Percentiles rank a stretch among this genome's conserved stretches.
These are phyloP conservation scores for Siniperca scherzeri DNA, from an alignment of 2,797 vertebrate genomes.

Conservation along the genomic window DNA sequence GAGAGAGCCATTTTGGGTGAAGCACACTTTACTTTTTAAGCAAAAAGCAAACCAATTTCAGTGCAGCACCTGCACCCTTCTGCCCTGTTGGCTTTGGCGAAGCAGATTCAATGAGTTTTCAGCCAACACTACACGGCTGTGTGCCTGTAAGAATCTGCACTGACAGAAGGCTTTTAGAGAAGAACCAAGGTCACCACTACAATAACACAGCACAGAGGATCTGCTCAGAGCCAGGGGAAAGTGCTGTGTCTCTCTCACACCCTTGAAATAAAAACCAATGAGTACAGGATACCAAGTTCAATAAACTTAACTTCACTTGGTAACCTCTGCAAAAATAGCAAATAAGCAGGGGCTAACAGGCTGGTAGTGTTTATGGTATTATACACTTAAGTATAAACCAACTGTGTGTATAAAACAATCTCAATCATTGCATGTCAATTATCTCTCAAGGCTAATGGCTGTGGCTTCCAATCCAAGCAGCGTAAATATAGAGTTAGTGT, in stretches of 20 bases:
- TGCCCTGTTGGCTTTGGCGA: conserved; percentile 80
- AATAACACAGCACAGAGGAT: conserved; percentile 71
- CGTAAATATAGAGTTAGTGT: neutral
- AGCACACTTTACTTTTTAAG: conserved; percentile 75
- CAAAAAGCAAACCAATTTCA: conserved; percentile 79
- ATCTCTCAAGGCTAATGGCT: conserved; percentile 11
- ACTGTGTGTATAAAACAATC: conserved; percentile 14
- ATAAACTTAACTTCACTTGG: conserved; percentile 66
- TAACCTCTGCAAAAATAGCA: conserved; percentile 53
- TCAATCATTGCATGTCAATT: conserved; percentile 20
- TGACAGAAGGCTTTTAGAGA: conserved; percentile 75
- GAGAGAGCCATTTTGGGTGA: conserved; percentile 65
- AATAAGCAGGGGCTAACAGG: conserved; percentile 17
- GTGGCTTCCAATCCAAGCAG: conserved; percentile 29
- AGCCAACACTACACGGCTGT: conserved; percentile 70
- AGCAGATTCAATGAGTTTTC: conserved; percentile 70
- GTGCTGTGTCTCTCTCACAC: conserved; percentile 64
- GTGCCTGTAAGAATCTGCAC: conserved; percentile 72
- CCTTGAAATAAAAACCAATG: conserved; percentile 70
- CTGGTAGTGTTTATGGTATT: conserved; percentile 17
- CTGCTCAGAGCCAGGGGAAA: conserved; percentile 63
- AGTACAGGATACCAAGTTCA: conserved; percentile 67
- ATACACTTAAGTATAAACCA: conserved; percentile 40
- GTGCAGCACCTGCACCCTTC: conserved; percentile 70
- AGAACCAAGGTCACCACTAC: conserved; percentile 76